phyloP scores from a whole-genome alignment of 1,140 invertebrate genomes.

The Dinothrombium tinctorium region DNA sequence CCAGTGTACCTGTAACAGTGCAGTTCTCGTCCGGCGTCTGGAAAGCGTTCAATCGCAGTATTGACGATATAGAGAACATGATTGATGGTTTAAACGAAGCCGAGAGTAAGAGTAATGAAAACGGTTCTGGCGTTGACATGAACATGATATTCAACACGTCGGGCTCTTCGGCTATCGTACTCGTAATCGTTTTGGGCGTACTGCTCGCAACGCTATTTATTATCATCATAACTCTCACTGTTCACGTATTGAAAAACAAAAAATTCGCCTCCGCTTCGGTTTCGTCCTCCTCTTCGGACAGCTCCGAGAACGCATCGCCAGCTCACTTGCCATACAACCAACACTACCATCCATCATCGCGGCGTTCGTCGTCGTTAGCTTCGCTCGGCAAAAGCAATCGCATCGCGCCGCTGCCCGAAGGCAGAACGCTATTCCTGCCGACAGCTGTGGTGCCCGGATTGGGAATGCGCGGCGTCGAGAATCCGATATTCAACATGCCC shows the following conservation, averaged over 20 bases:
- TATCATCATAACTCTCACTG: constrained; percentile 41
- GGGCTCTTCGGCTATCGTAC: constrained; percentile 23
- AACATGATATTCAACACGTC: constrained; percentile 5
- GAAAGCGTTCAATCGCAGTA: constrained; percentile 10
- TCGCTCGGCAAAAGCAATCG: not conserved
- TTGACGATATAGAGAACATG: constrained; percentile 10
- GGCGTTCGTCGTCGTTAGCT: not conserved
- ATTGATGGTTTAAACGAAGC: not conserved
- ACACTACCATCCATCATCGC: not conserved
- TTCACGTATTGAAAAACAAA: constrained; percentile 44
- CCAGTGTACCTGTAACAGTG: constrained; percentile 45
- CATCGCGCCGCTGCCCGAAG: not conserved
- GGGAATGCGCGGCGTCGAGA: constrained; percentile 13
- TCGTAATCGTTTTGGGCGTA: constrained; percentile 40
- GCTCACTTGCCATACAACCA: not conserved
- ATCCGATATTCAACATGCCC: constrained; percentile 16
- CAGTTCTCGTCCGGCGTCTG: constrained; percentile 28
- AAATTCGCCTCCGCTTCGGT: not conserved
- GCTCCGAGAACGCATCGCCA: not conserved
- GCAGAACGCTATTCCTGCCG: not conserved
- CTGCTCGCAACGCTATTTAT: constrained; percentile 41
- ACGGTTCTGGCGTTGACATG: not conserved
- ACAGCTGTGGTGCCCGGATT: not conserved
- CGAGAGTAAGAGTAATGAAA: not conserved
- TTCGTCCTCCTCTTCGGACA: constrained; percentile 1